Evolutionary conservation across 2,888 invertebrate genomes (phyloP), one percentile per base, ranked within the genome.

Genomic region (Phragmatobia fuliginosa): DNA sequence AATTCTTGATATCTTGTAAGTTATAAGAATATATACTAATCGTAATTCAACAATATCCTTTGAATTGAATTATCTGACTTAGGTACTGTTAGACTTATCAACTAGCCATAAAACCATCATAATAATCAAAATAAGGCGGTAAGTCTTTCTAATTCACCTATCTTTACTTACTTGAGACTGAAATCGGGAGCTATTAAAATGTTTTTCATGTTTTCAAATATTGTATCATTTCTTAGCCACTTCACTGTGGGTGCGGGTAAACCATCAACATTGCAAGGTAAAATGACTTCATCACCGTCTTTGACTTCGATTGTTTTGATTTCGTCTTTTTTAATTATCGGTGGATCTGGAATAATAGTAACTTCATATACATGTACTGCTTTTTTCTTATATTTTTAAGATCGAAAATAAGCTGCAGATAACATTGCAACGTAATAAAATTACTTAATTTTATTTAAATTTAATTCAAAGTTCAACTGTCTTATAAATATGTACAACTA

Each of bases 131-230:
- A 6, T 7, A 6, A 18, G 1, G 6, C 16, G 1, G 5, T 5
- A 45, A 6, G 7, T n/a, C n/a, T n/a, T n/a, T n/a, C n/a, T 45
- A 1, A 45, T 45, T 52, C 2, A n/a, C n/a, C 66, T n/a, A n/a
- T n/a, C n/a, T n/a, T n/a, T n/a, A 70, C 61, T 71, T 76, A 89
- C 91, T 77, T 85, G 14, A 91, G 72, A 67, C 82, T 85, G 18
- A 88, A 72, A 62, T 87, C 79, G 2, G 38, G 6, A 8, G 10
- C 21, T 14, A 21, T 65, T 38, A 31, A 14, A 31, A 36, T 31
- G 11, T 28, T 38, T 28, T 14, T 38, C 3, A n/a, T 31, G 5
- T 18, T 38, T 14, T 56, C 11, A 3, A 91, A 32, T 25, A 66
- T 67, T 0, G 56, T 45, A 4, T 73, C 81, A 66, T 88, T 80